Conservation (phyloP, 2,113 vertebrate genomes). For the Lates calcarifer region DNA sequence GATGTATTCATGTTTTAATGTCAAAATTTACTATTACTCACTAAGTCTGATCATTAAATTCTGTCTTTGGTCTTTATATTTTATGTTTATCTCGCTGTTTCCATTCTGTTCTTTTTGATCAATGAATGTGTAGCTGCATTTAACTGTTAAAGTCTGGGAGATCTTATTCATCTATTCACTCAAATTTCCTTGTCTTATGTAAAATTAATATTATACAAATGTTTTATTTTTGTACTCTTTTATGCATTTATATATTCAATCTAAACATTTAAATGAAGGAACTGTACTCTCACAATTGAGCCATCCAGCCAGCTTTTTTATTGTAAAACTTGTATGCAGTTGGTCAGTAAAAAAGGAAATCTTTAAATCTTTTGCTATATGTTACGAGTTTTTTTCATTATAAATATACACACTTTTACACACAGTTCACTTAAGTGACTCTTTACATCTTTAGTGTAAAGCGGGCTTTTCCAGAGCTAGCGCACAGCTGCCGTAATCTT, state of each 20-base stretch:
- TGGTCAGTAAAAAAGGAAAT: slow-evolving; percentile 28
- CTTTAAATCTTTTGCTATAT: slow-evolving; percentile 36
- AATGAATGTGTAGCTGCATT: slow-evolving; percentile 61
- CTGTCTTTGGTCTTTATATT: slow-evolving; percentile 26
- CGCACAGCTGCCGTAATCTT: slow-evolving; percentile 52
- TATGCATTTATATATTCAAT: slow-evolving; percentile 71
- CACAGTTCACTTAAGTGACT: slow-evolving; percentile 5
- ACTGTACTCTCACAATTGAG: slow-evolving; percentile 64
- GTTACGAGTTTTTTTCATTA: neutral
- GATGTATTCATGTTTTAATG: slow-evolving; percentile 63
- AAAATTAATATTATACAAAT: slow-evolving; percentile 75
- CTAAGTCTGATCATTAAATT: slow-evolving; percentile 53
- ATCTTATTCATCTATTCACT: slow-evolving; percentile 42
- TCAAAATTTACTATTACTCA: slow-evolving; percentile 21
- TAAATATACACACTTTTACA: slow-evolving; percentile 2
- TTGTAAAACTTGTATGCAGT: slow-evolving; percentile 47
- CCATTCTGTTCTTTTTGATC: slow-evolving; percentile 26
- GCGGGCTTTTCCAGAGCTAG: neutral
- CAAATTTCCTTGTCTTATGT: slow-evolving; percentile 59
- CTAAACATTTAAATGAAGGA: slow-evolving; percentile 71
- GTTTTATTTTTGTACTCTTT: slow-evolving; percentile 84
- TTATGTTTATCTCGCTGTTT: slow-evolving; percentile 40
- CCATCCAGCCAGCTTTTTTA: slow-evolving; percentile 37
- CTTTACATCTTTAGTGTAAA: slow-evolving; percentile 18
- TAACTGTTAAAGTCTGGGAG: slow-evolving; percentile 34